Conservation (phyloP, 2,113 vertebrate genomes). For the Sarotherodon lohbergeri region DNA sequence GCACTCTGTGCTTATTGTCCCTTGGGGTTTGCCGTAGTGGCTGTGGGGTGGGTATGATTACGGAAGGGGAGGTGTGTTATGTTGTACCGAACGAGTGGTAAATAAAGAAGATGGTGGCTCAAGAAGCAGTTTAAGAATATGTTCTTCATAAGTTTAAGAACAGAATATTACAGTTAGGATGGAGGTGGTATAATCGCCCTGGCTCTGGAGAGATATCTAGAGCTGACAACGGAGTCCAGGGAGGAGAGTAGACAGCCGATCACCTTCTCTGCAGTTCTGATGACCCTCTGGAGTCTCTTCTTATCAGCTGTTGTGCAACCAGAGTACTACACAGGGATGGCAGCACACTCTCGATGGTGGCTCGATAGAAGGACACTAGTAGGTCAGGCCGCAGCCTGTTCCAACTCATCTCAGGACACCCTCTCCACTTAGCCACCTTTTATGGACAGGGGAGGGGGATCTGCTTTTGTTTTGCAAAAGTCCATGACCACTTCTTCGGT, state of each 20-base stretch:
- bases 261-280: rapidly evolving
- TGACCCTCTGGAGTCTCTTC: background rate
- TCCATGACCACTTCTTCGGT: too few species aligned
- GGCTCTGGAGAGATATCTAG: background rate
- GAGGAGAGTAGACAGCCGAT: background rate
- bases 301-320: background rate
- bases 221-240: rapidly evolving
- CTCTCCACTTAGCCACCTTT: background rate
- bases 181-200: rapidly evolving
- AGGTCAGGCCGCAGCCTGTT: background rate
- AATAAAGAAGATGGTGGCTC: too few species aligned
- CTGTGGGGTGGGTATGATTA: too few species aligned
- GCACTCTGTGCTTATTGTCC: too few species aligned
- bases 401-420: rapidly evolving
- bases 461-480: too few species aligned
- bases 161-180: too few species aligned
- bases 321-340: rapidly evolving
- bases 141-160: too few species aligned
- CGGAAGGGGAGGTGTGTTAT: too few species aligned
- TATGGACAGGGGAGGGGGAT: background rate
- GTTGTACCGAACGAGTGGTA: too few species aligned
- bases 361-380: rapidly evolving
- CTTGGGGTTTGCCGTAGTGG: too few species aligned
- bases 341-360: background rate
- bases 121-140: too few species aligned